phyloP scores from a whole-genome alignment of 2,888 invertebrate species.

The Lasius fuliginosus region DNA sequence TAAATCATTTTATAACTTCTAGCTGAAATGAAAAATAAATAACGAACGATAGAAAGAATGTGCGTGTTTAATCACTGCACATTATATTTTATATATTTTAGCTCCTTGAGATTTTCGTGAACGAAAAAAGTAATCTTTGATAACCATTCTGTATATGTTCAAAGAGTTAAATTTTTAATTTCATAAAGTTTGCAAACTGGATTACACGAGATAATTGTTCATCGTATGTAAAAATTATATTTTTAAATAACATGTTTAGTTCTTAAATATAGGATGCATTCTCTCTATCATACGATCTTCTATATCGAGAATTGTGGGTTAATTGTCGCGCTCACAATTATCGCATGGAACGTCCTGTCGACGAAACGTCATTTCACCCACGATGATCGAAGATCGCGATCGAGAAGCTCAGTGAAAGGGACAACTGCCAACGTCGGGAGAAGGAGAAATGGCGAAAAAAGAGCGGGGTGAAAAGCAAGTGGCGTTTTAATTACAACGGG shows the following conservation, averaged over 20 bases:
- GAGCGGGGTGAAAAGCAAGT: constrained; percentile 48
- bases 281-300: background rate
- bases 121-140: background rate
- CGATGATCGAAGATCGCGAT: constrained; percentile 11
- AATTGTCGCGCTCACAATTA: constrained; percentile 13
- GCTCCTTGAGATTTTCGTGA: background rate
- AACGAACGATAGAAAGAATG: background rate
- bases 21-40: background rate
- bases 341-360: background rate
- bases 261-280: background rate
- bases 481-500: constrained; percentile 77
- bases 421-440: constrained; percentile 20
- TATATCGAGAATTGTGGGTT: background rate
- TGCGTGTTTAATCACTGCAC: constrained; percentile 1
- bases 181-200: background rate
- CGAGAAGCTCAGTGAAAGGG: constrained; percentile 5
- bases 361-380: background rate
- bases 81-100: background rate
- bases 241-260: background rate
- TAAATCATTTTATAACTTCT: constrained; percentile 17
- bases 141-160: background rate
- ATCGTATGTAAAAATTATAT: background rate
- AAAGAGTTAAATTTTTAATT: background rate
- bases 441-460: constrained; percentile 17
- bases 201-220: background rate